Evolutionary conservation across 2,113 vertebrate genomes (phyloP), one percentile per base, ranked within the genome.

Genomic region (Clarias gariepinus): DNA sequence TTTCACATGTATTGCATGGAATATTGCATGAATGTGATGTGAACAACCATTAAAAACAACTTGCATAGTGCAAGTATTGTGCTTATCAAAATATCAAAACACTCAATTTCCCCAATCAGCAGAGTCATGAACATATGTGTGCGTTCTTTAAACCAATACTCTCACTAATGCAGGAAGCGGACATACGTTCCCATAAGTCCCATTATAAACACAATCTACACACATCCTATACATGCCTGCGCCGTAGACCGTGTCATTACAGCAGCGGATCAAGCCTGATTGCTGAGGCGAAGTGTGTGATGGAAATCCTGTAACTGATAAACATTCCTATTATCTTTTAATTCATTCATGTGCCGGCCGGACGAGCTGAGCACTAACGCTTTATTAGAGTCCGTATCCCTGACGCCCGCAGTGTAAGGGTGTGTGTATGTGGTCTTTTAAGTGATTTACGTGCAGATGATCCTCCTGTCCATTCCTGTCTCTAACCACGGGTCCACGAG

Each of bases 401-500:
- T 78, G 28, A 86, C 41, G 69, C 73, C 33, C 23, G 82, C 15
- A 15, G 84, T n/a, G 57, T 81, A 53, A 30, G 36, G 73, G 64
- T 78, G 86, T 85, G 82, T 82, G 81, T 74, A 83, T 41, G 19
- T 60, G 58, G 53, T 77, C 82, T 82, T 85, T 88, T 74, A 87
- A 73, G 41, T 78, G 74, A 87, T 88, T 90, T 86, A 69, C 10
- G n/a, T 88, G 61, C 78, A 88, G 87, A 61, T 55, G 63, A 86
- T 85, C 60, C 80, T 47, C 19, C 18, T 36, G 52, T 85, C 53
- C 86, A 77, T 83, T 88, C 82, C 77, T 77, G 47, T 86, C 61
- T 90, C 87, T 88, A 85, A 92, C 82, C 33, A 87, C 71, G 85
- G 90, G 90, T 92, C 87, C 81, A 93, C 60, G 81, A 58, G 82